These are phyloP conservation scores for Solea solea DNA, from an alignment of 2,113 vertebrate genomes.

Conservation along the genomic window DNA sequence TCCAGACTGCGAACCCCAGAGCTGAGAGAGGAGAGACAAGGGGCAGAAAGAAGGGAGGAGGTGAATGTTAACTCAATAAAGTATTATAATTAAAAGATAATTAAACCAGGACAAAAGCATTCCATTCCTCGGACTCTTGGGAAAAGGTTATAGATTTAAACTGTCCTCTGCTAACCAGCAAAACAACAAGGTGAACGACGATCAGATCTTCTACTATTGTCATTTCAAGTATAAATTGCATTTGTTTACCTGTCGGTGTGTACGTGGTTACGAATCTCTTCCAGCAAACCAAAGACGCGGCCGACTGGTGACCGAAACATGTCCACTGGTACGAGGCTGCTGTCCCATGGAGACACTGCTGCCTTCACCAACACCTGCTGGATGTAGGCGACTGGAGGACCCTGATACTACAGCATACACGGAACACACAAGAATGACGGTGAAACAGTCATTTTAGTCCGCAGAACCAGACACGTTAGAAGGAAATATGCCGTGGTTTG, in stretches of 20 bases:
- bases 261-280: constrained; percentile 94
- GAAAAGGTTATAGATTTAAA: no score
- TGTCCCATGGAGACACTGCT: constrained; percentile 95
- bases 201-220: no score
- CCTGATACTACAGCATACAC: constrained; percentile 84
- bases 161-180: no score
- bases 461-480: not conserved
- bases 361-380: constrained; percentile 97
- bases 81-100: not conserved
- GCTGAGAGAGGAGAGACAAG: constrained; percentile 63
- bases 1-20: constrained; percentile 88
- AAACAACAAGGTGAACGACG: no score
- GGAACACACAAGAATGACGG: not conserved
- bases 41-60: not conserved
- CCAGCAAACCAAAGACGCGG: constrained; percentile 90
- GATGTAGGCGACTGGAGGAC: constrained; percentile 94
- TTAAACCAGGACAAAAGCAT: not conserved
- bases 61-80: not conserved
- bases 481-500: not conserved
- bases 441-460: not conserved
- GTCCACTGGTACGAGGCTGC: constrained; percentile 90
- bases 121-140: no score
- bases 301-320: constrained; percentile 92
- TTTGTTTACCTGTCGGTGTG: constrained; percentile 87
- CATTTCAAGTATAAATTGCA: not conserved